phyloP scores from a whole-genome alignment of 2,888 invertebrate genomes.

The Drosophila greeni region DNA sequence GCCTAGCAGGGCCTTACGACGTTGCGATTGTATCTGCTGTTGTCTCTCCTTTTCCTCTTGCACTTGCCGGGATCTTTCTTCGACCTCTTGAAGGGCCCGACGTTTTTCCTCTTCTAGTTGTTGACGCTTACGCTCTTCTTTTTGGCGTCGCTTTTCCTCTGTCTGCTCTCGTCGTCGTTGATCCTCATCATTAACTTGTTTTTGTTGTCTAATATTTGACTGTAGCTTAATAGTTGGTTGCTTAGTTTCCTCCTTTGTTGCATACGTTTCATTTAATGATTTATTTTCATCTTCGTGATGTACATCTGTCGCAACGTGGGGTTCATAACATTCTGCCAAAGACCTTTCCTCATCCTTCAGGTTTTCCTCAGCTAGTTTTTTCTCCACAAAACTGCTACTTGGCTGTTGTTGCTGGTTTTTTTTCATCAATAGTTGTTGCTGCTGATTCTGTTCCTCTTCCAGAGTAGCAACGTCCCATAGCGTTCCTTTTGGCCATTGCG shows the following conservation, averaged over 20 bases:
- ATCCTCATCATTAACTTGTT: slow-evolving; percentile 64
- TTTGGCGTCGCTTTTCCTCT: slow-evolving; percentile 75
- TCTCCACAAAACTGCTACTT: slow-evolving; percentile 16
- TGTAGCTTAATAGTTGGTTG: slow-evolving; percentile 10
- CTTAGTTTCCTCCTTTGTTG: slow-evolving; percentile 16
- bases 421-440: slow-evolving; percentile 53
- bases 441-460: slow-evolving; percentile 59
- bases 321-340: slow-evolving; percentile 4
- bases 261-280: slow-evolving; percentile 7
- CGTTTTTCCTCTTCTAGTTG: slow-evolving; percentile 76
- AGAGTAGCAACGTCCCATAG: slow-evolving; percentile 66
- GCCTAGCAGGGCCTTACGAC: slow-evolving; percentile 74
- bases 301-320: neutral
- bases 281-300: slow-evolving; percentile 1
- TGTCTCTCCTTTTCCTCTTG: slow-evolving; percentile 77
- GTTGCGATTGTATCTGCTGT: slow-evolving; percentile 77
- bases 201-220: slow-evolving; percentile 25
- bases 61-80: slow-evolving; percentile 75
- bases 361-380: neutral
- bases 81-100: slow-evolving; percentile 66
- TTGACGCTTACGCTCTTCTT: slow-evolving; percentile 76
- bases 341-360: slow-evolving; percentile 1
- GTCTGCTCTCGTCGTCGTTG: slow-evolving; percentile 70
- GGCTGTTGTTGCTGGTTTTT: slow-evolving; percentile 31
- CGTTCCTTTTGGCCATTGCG: slow-evolving; percentile 54